Evolutionary conservation across 2,888 invertebrate species (phyloP), one percentile per base, ranked within the genome.

Genomic region (Eupsilia transversa): DNA sequence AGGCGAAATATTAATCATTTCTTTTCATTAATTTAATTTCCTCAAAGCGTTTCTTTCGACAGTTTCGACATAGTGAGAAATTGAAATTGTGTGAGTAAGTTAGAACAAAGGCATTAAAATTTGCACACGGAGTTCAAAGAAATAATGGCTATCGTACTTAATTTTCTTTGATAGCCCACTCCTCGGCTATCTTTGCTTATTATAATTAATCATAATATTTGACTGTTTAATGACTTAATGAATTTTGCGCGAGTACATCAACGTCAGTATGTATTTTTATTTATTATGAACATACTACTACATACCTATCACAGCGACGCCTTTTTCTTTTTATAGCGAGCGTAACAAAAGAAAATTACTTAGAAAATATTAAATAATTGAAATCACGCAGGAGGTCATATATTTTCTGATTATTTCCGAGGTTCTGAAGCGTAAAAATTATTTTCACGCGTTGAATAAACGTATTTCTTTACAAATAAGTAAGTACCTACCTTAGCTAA

Each of bases 201-300:
- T 74, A 76, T 67, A 74, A 77, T 64, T 64, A 71, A 64, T 77
- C 49, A 59, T 63, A 74, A 68, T 74, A 74, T 74, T 60, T 68
- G 43, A 43, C 35, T 67, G 76, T 61, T 68, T 76, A 59, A 14
- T 14, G n/a, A 49, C 46, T 41, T 72, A 46, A 74, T 74, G 57
- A 43, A 17, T 66, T 74, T 74, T 49, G 57, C 7, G 6, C 3
- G 23, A 67, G 43, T 56, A 69, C 38, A 14, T 69, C 60, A 54
- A 14, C 60, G n/a, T 30, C 35, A 68, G 1, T 54, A 49, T 75
- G 46, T 76, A 49, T 70, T 49, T 49, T 27, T 49, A 69, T 41
- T 68, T 52, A 27, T 30, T 7, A n/a, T 12, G 6, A 20, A n/a
- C 10, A 33, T 60, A 46, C 3, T 46, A 23, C 7, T 46, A 46